Conservation (phyloP, 2,888 invertebrate genomes). For the Octodonta nipae region DNA sequence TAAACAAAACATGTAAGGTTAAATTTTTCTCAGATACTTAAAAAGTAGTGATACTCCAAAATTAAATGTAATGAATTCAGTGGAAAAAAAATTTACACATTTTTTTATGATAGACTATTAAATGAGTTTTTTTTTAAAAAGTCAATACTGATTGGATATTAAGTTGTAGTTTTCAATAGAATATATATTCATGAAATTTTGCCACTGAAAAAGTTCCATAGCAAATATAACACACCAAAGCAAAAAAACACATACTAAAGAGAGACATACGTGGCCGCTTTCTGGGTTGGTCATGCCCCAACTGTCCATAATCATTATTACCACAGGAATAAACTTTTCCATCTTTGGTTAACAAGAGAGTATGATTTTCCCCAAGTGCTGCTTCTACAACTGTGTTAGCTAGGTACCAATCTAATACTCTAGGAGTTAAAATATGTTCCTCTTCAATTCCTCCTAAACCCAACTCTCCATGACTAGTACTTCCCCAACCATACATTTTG, state of each 20-base stretch:
- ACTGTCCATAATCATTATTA: slow-evolving; percentile 81
- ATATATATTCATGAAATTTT: neutral
- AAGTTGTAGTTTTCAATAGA: too few species aligned
- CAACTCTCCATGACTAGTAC: slow-evolving; percentile 61
- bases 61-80: too few species aligned
- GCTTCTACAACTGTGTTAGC: slow-evolving; percentile 42
- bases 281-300: slow-evolving; percentile 59
- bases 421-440: slow-evolving; percentile 50
- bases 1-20: too few species aligned
- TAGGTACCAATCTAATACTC: slow-evolving; percentile 47
- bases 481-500: slow-evolving; percentile 62
- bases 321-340: slow-evolving; percentile 86
- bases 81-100: too few species aligned
- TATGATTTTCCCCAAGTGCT: slow-evolving; percentile 73
- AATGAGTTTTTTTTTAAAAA: too few species aligned
- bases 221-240: slow-evolving; percentile 4
- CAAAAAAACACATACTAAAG: slow-evolving; percentile 44
- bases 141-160: too few species aligned
- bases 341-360: slow-evolving; percentile 58
- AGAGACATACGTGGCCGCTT: slow-evolving; percentile 55
- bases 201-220: neutral
- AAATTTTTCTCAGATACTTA: too few species aligned
- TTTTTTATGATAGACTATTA: too few species aligned
- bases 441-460: slow-evolving; percentile 67
- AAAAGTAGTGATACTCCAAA: too few species aligned